Evolutionary conservation across 1,140 invertebrate genomes (phyloP).

Genomic region (Drosophila nannoptera): DNA sequence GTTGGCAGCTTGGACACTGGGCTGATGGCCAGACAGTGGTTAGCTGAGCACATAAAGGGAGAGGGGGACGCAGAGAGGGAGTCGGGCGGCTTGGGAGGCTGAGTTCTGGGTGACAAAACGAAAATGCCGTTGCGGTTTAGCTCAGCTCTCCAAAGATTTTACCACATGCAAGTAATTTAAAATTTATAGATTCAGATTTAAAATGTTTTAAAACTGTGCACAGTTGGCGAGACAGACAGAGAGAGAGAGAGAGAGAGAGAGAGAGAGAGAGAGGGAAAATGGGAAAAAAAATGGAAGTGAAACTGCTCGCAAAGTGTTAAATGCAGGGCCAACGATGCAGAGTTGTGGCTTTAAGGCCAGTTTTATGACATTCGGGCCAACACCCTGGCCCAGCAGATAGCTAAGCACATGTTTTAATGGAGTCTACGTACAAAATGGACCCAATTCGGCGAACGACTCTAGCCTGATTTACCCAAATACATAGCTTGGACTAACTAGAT

Average conservation of each 20-base stretch:
- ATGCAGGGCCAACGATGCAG: conserved; percentile 19
- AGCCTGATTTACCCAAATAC: no score
- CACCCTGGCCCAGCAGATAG: conserved; percentile 29
- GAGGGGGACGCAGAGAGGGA: no score
- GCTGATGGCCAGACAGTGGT: conserved; percentile 33
- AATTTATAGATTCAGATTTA: conserved; percentile 50
- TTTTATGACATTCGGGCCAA: conserved; percentile 23
- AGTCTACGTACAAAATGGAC: conserved; percentile 28
- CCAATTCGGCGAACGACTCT: conserved; percentile 3
- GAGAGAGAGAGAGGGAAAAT: background rate
- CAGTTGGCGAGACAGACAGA: background rate
- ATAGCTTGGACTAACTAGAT: no score
- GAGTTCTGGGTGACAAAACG: conserved; percentile 35
- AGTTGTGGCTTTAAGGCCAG: conserved; percentile 35
- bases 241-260: background rate
- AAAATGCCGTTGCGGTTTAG: conserved; percentile 35
- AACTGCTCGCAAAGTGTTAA: conserved; percentile 21
- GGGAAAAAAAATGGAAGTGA: conserved; percentile 8
- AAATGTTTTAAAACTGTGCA: conserved; percentile 26
- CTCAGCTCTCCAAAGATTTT: conserved; percentile 38
- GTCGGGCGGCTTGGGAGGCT: no score
- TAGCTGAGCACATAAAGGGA: background rate
- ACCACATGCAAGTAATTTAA: conserved; percentile 48
- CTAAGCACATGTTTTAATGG: conserved; percentile 36
- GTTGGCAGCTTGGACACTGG: background rate